Conservation (phyloP, 2,113 vertebrate genomes). For the Pachycephala philippinensis region DNA sequence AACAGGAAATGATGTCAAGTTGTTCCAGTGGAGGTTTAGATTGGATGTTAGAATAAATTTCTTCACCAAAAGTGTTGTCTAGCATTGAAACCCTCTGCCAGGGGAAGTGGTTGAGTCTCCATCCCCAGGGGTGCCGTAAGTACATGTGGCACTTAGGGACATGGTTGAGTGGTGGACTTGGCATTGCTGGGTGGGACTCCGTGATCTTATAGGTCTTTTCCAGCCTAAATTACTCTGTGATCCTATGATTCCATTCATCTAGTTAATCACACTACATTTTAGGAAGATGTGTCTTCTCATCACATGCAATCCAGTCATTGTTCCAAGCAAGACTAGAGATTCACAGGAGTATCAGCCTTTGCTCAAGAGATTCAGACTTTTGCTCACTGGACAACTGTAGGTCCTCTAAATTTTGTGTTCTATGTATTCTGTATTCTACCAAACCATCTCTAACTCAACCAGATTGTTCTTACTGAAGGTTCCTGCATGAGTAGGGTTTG, state of each 20-base stretch:
- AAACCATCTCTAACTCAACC: background rate
- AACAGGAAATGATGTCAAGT: accelerated
- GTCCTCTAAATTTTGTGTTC: background rate
- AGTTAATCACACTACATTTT: background rate
- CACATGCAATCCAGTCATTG: background rate
- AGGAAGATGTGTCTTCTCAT: background rate
- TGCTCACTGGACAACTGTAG: background rate
- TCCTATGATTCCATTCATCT: background rate
- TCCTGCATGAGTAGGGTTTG: background rate
- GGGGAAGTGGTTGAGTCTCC: no score
- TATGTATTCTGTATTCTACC: background rate
- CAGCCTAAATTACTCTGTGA: background rate
- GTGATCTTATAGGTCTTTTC: background rate
- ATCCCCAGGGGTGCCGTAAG: background rate
- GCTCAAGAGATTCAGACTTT: background rate
- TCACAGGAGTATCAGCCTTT: background rate
- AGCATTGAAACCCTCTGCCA: background rate
- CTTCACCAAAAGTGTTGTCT: background rate
- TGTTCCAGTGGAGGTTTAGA: background rate
- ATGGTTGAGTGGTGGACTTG: background rate
- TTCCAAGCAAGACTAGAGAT: background rate
- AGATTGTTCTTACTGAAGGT: background rate
- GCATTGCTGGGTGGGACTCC: background rate
- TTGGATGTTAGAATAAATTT: background rate
- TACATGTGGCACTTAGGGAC: background rate